Percentiles rank a stretch among this genome's conserved stretches.
Evolutionary conservation across 2,797 vertebrate species (phyloP).

Genomic region (Vireo griseus): DNA sequence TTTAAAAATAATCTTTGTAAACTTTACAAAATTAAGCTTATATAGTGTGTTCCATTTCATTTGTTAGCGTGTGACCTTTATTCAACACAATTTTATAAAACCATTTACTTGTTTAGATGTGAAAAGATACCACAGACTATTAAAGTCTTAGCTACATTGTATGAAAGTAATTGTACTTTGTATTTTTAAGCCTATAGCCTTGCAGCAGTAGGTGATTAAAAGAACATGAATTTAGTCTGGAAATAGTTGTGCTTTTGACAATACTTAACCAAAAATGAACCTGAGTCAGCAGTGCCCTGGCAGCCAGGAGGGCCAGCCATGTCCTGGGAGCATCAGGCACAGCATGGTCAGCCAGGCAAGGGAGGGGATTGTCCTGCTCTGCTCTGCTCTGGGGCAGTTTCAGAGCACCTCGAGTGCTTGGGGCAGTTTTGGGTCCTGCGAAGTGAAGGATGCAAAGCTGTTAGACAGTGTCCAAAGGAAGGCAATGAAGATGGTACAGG

Average conservation of each 20-base stretch:
- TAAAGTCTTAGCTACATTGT: constrained; percentile 30
- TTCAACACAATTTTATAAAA: constrained; percentile 60
- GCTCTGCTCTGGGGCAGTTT: rapidly evolving
- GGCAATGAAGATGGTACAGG: not conserved
- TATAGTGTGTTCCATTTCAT: not conserved
- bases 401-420: rapidly evolving
- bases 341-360: rapidly evolving
- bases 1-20: constrained; percentile 55
- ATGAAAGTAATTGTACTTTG: constrained; percentile 49
- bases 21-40: constrained; percentile 35
- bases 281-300: not conserved
- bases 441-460: not conserved
- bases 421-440: not conserved
- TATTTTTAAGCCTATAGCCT: constrained; percentile 50
- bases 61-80: constrained; percentile 56
- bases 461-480: not conserved
- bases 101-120: constrained; percentile 55
- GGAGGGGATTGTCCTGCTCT: not conserved
- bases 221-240: constrained; percentile 52
- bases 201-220: constrained; percentile 58
- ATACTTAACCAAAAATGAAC: constrained; percentile 57
- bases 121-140: constrained; percentile 47
- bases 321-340: no score
- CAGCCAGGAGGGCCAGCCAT: rapidly evolving
- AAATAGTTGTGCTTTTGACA: constrained; percentile 65